Evolutionary conservation across 2,113 vertebrate species (phyloP).

Genomic region (Cyphomyrus discorhynchus): DNA sequence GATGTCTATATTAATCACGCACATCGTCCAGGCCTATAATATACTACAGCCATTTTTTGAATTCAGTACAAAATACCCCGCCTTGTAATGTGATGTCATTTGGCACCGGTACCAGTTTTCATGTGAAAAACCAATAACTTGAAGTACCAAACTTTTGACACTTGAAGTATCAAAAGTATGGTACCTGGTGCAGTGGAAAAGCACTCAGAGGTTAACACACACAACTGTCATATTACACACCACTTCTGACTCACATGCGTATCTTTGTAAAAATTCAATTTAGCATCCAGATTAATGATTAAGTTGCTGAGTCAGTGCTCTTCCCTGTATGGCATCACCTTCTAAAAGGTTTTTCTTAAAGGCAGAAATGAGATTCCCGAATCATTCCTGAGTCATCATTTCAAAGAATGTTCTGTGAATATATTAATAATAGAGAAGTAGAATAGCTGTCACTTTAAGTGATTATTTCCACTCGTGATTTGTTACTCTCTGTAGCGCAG

Average conservation of each 20-base stretch:
- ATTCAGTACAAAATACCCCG: not conserved
- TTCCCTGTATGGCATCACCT: not conserved
- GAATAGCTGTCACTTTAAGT: not conserved
- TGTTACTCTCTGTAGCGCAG: not conserved
- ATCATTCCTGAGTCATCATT: not conserved
- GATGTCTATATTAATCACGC: not conserved
- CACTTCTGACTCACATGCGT: not conserved
- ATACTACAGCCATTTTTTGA: not conserved
- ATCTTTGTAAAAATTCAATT: not conserved
- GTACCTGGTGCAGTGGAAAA: not conserved
- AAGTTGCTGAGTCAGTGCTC: not conserved
- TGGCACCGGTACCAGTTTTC: not conserved
- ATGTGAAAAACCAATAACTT: not conserved
- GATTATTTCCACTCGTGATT: not conserved
- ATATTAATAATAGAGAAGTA: not conserved
- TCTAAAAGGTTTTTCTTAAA: not conserved
- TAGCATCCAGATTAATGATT: not conserved
- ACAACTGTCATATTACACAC: not conserved
- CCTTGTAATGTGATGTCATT: not conserved
- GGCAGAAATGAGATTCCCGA: not conserved
- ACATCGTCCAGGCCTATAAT: not conserved
- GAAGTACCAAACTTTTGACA: not conserved
- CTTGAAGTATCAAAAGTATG: not conserved
- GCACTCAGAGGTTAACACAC: not conserved
- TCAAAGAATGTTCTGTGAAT: not conserved